These are phyloP conservation scores for Adelognathus sp. DNA, from an alignment of 2,888 invertebrate species.

Conservation along the genomic window DNA sequence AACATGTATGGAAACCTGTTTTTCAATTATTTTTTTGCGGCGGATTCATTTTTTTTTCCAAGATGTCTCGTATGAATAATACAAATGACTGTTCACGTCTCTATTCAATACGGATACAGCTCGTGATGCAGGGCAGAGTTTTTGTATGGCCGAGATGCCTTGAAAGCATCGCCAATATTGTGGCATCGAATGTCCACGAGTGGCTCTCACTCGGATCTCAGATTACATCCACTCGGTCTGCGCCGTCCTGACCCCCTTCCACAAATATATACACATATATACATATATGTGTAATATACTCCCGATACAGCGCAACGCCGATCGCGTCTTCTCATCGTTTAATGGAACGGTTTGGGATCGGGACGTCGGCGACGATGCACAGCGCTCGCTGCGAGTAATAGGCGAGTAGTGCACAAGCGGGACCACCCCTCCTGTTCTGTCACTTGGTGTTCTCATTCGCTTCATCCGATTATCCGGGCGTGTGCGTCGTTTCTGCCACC, in stretches of 20 bases:
- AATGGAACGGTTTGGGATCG: constrained; percentile 28
- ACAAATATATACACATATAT: constrained; percentile 14
- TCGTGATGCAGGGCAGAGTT: constrained; percentile 35
- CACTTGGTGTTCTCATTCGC: constrained; percentile 55
- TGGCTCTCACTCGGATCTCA: constrained; percentile 56
- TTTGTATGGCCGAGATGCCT: constrained; percentile 64
- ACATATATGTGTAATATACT: too few relatives aligned
- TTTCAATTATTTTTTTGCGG: not conserved
- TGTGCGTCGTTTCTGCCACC: not conserved
- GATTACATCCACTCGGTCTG: constrained; percentile 57
- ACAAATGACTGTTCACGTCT: too few relatives aligned
- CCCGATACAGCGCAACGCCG: constrained; percentile 22
- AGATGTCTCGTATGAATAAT: too few relatives aligned
- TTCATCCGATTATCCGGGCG: constrained; percentile 55
- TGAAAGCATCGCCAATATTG: constrained; percentile 73
- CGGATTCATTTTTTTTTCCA: not conserved
- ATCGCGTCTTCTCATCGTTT: constrained; percentile 51
- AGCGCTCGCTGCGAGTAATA: constrained; percentile 14
- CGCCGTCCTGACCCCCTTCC: constrained; percentile 22
- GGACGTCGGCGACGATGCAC: constrained; percentile 42
- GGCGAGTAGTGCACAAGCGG: constrained; percentile 1
- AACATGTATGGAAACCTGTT: too few relatives aligned
- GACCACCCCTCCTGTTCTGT: constrained; percentile 45
- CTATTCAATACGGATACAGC: not conserved
- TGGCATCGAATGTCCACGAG: constrained; percentile 66